These are phyloP conservation scores for Branchipolynoe longqiensis DNA, from an alignment of 2,888 invertebrate genomes.

Conservation along the genomic window DNA sequence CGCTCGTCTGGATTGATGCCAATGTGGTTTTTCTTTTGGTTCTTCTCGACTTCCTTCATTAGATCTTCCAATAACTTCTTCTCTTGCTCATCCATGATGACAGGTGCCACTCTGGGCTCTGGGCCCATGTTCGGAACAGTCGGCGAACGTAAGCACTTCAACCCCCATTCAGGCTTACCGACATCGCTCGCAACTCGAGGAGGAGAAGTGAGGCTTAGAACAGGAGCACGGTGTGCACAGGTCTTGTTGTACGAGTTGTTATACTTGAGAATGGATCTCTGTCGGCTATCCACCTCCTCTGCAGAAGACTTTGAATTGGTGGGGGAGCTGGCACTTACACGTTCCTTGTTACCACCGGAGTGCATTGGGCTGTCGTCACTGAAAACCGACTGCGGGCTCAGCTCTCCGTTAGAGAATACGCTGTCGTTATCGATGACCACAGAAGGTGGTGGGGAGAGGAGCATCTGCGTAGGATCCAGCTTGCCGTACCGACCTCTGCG, in stretches of 20 bases:
- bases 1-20: conserved; percentile 10
- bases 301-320: conserved; percentile 19
- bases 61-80: conserved; percentile 16
- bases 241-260: conserved; percentile 10
- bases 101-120: neutral
- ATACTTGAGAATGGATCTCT: neutral
- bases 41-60: conserved; percentile 25
- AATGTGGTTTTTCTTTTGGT: neutral
- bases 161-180: neutral
- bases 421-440: neutral
- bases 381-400: neutral
- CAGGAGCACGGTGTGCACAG: too few species aligned
- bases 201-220: neutral
- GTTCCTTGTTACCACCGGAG: neutral
- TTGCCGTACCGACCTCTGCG: neutral
- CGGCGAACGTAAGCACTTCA: neutral
- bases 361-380: conserved; percentile 3
- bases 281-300: neutral
- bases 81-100: conserved; percentile 49
- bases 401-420: conserved; percentile 19
- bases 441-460: neutral
- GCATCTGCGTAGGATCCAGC: conserved; percentile 26
- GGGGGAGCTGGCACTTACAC: conserved; percentile 4
- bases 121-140: neutral
- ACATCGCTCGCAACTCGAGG: neutral